Conservation (phyloP, 2,888 invertebrate genomes). For the Teleogryllus oceanicus region DNA sequence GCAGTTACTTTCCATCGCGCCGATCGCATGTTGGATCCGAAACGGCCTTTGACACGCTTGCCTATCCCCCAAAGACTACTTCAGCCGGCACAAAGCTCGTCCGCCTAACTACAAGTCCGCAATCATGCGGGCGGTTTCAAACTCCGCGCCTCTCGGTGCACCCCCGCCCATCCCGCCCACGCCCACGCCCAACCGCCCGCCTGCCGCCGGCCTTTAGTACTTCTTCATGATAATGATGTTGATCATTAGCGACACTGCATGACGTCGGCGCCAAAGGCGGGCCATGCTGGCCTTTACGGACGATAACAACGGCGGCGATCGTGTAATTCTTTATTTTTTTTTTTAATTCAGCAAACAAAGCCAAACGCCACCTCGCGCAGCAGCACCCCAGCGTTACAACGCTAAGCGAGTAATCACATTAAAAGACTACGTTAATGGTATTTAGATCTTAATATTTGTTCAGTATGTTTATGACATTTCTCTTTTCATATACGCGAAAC, state of each 20-base stretch:
- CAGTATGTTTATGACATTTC: constrained; percentile 18
- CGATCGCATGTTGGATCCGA: not conserved
- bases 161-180: too few species aligned
- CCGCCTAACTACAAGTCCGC: too few species aligned
- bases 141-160: too few species aligned
- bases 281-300: not conserved
- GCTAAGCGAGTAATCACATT: not conserved
- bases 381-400: not conserved
- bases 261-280: not conserved
- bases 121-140: too few species aligned
- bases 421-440: constrained; percentile 18
- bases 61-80: not conserved
- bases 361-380: not conserved
- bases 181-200: too few species aligned
- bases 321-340: not conserved
- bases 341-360: not conserved
- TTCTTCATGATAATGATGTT: not conserved
- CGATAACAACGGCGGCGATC: not conserved
- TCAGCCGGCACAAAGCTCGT: not conserved
- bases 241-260: constrained; percentile 3
- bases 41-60: not conserved
- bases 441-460: constrained; percentile 18
- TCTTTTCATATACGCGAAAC: not conserved
- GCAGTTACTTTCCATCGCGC: not conserved
- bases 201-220: too few species aligned